Base-by-base conservation (phyloP, 2,888 invertebrate species). In the Andrena bucephala region DNA sequence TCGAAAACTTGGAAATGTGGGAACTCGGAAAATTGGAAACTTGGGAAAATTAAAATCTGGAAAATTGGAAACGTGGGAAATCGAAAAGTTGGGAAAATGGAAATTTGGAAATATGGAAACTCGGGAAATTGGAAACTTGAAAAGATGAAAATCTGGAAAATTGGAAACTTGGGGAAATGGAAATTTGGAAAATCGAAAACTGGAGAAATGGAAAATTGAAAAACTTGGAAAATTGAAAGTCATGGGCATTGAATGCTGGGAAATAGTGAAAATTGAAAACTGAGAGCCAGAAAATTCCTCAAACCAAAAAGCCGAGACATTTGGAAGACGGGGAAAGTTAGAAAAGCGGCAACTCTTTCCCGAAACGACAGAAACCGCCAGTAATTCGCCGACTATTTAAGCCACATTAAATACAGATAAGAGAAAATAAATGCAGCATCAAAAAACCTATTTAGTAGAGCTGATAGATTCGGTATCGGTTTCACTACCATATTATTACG, bases 381-480 rank as follows among this genome's bases (percentile, higher is more conserved):
- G 20, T 57, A 10, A 57, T 4, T 57, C 10, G 8, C 24, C 24
- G 4, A 4, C 10, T 57, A 24, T 10, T 52, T 52, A 52, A 52
- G n/a, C 8, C 20, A 13, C 31, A 20, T 50, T 16, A 20, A 31
- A 27, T 27, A 8, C 29, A 36, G 57, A 24, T 3, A 27, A 27
- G 2, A 33, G n/a, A 62, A 59, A 42, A 4, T 10, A 33, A 33
- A 6, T 2, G n/a, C 4, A 33, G 4, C 20, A 42, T 8, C 20
- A 16, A 59, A 62, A 72, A 33, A 4, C 10, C 3, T 10, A 0
- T 20, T 24, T 60, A 6, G 20, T 16, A 29, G 13, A 57, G 57
- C 57, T 54, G 57, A 65, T 48, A 70, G 70, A 70, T 79, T 59
- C 57, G 57, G 65, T 69, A 69, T 79, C 65, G 6, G 70, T 77